These are phyloP conservation scores for Glyptemys insculpta DNA, from an alignment of 2,797 vertebrate species.

Conservation along the genomic window DNA sequence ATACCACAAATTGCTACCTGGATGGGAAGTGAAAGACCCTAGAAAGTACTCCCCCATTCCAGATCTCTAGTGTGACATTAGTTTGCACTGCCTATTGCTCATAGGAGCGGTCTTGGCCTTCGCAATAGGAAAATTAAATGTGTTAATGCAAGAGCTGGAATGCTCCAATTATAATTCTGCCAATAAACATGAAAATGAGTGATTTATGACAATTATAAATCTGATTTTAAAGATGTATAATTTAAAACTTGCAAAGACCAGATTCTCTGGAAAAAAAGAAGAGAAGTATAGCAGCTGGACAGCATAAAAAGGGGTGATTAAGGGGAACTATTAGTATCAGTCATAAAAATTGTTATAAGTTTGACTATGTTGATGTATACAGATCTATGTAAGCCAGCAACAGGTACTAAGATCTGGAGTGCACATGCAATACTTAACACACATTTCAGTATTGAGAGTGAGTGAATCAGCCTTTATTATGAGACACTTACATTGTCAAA, in stretches of 20 bases:
- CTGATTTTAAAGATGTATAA: not conserved
- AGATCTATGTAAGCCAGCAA: constrained; percentile 24
- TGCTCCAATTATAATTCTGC: not conserved
- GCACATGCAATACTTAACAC: not conserved
- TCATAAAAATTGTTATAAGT: not conserved
- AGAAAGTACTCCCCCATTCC: not conserved
- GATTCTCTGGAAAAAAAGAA: not conserved
- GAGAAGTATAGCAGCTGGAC: not conserved
- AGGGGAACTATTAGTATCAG: not conserved
- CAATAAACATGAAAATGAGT: not conserved
- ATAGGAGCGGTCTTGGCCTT: not conserved
- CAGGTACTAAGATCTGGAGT: not conserved
- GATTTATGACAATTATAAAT: not conserved
- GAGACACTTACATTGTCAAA: not conserved
- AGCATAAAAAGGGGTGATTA: not conserved
- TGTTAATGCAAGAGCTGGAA: not conserved
- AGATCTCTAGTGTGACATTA: not conserved
- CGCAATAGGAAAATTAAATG: not conserved
- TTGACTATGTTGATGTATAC: not conserved
- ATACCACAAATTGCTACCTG: not conserved
- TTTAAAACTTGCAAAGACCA: not conserved
- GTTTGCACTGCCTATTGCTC: not conserved
- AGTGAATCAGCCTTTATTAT: not conserved
- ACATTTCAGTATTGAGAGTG: not conserved
- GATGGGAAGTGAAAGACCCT: not conserved